Conservation (phyloP, 2,888 invertebrate genomes). For the Drosophila antonietae region DNA sequence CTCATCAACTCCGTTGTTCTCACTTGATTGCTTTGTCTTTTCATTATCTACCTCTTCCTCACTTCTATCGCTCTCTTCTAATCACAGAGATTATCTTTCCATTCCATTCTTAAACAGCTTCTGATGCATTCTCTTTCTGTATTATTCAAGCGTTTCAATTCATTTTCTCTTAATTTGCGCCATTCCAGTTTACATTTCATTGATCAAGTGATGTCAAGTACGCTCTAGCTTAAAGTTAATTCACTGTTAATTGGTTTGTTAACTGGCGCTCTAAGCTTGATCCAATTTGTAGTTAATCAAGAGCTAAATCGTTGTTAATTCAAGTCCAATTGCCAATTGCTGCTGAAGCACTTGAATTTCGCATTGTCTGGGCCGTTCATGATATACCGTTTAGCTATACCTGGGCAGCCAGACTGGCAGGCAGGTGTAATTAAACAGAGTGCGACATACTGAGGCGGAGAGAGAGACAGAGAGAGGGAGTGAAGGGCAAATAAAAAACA, state of each 20-base stretch:
- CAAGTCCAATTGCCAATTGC: conserved; percentile 15
- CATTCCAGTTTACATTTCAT: not conserved
- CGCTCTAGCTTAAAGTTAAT: not conserved
- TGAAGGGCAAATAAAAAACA: conserved; percentile 4
- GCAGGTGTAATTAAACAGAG: conserved; percentile 21
- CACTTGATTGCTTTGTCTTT: too few relatives aligned
- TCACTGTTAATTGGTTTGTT: not conserved
- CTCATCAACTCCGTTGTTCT: too few relatives aligned
- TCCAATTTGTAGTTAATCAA: conserved; percentile 14
- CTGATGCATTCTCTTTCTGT: not conserved
- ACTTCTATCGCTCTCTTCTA: not conserved
- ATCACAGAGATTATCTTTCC: not conserved
- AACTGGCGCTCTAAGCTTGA: conserved; percentile 5
- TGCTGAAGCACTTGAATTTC: conserved; percentile 23
- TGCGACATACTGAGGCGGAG: not conserved
- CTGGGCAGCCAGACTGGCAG: conserved; percentile 33
- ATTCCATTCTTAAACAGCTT: not conserved
- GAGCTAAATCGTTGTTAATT: conserved; percentile 14
- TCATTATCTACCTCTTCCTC: not conserved
- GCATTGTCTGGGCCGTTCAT: conserved; percentile 30
- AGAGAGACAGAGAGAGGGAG: not conserved
- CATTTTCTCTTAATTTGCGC: not conserved
- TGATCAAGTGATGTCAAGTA: not conserved
- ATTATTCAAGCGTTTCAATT: not conserved
- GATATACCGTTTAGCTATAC: conserved; percentile 48